These are phyloP conservation scores for Emmelina monodactyla DNA, from an alignment of 2,888 invertebrate genomes.

Conservation along the genomic window DNA sequence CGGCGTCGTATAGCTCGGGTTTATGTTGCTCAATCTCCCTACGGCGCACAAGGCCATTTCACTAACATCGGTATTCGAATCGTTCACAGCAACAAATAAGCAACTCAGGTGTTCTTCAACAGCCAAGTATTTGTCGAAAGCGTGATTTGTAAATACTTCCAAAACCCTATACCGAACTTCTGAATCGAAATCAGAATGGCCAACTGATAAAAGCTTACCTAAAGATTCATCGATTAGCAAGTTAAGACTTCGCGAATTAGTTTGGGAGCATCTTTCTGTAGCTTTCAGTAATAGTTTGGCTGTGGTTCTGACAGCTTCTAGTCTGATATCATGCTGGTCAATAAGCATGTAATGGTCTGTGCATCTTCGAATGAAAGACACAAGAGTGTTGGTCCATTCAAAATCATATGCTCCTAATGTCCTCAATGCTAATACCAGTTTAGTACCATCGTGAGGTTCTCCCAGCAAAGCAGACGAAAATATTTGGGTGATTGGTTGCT, in stretches of 20 bases:
- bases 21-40: conserved; percentile 89
- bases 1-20: conserved; percentile 98
- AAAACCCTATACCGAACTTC: conserved; percentile 93
- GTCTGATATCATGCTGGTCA: conserved; percentile 86
- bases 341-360: conserved; percentile 90
- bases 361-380: conserved; percentile 92
- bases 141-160: conserved; percentile 83
- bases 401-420: conserved; percentile 93
- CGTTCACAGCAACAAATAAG: conserved; percentile 93
- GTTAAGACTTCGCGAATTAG: conserved; percentile 83
- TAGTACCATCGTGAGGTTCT: conserved; percentile 78
- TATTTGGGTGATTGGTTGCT: conserved; percentile 46
- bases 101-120: conserved; percentile 94
- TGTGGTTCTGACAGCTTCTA: conserved; percentile 95
- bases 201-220: conserved; percentile 88
- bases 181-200: conserved; percentile 94
- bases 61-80: conserved; percentile 94
- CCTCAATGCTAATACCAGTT: conserved; percentile 88
- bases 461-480: conserved; percentile 45
- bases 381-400: conserved; percentile 85
- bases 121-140: conserved; percentile 94
- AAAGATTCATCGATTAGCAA: conserved; percentile 92
- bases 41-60: conserved; percentile 93
- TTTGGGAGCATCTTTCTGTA: conserved; percentile 70
- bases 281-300: conserved; percentile 87